phyloP scores from a whole-genome alignment of 2,888 invertebrate genomes.

The Petrolisthes manimaculis region DNA sequence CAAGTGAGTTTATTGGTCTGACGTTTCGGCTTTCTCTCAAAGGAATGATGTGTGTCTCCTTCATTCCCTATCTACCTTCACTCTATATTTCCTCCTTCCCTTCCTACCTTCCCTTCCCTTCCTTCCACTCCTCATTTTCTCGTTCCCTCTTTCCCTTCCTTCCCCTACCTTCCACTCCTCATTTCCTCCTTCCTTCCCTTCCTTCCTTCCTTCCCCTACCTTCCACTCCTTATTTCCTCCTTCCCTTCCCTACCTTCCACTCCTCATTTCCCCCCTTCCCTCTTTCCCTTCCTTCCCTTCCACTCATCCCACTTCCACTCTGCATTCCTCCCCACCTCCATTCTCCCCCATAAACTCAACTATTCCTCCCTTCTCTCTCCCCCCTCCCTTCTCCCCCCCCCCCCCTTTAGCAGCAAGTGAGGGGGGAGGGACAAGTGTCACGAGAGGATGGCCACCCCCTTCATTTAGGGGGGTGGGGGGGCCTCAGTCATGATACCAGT shows the following conservation, averaged over 20 bases:
- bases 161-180: no score
- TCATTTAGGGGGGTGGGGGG: constrained; percentile 16
- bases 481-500: constrained; percentile 37
- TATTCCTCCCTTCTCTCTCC: no score
- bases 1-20: no score
- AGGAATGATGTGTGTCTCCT: background rate
- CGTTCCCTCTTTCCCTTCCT: no score
- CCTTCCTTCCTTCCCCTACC: background rate
- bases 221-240: background rate
- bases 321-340: no score
- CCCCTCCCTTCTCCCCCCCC: no score
- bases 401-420: background rate
- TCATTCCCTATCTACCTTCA: background rate
- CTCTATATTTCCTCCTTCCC: background rate
- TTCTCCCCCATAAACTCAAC: no score
- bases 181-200: no score
- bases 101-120: background rate
- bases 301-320: no score
- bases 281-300: background rate
- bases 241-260: background rate
- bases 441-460: constrained; percentile 17
- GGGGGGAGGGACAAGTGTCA: constrained; percentile 29
- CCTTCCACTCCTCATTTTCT: no score
- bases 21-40: no score
- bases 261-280: background rate